These are phyloP conservation scores for Puntigrus tetrazona DNA, from an alignment of 2,113 vertebrate genomes.

Conservation along the genomic window DNA sequence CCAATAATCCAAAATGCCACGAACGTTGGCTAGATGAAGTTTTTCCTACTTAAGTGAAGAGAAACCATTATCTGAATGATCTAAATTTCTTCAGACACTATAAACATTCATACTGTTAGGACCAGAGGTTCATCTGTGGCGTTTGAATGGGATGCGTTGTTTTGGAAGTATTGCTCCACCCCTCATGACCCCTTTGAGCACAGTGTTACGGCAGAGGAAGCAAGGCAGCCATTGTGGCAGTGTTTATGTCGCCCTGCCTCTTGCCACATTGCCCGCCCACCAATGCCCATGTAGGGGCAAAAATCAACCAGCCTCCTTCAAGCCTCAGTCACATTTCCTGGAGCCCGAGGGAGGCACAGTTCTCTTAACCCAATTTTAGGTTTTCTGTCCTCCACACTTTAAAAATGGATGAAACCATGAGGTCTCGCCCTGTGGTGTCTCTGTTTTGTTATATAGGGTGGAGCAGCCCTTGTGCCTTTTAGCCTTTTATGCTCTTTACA, in stretches of 20 bases:
- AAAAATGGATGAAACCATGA: constrained; percentile 45
- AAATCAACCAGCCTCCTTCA: constrained; percentile 39
- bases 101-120: constrained; percentile 5
- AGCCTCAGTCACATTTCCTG: constrained; percentile 25
- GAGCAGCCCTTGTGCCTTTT: constrained; percentile 8
- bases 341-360: constrained; percentile 32
- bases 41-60: not conserved
- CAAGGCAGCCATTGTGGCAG: constrained; percentile 37
- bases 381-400: constrained; percentile 31
- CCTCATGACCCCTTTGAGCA: not conserved
- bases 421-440: constrained; percentile 25
- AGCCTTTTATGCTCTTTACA: constrained; percentile 17
- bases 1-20: constrained; percentile 1
- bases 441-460: constrained; percentile 8
- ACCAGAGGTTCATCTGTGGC: not conserved
- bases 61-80: not conserved
- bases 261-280: constrained; percentile 32
- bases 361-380: constrained; percentile 48
- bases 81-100: not conserved
- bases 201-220: constrained; percentile 38
- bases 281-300: constrained; percentile 52
- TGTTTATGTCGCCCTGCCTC: constrained; percentile 28
- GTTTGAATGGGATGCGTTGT: constrained; percentile 31
- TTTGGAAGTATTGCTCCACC: constrained; percentile 14
- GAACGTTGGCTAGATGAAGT: not conserved